These are phyloP conservation scores for Megathymus violae DNA, from an alignment of 1,140 invertebrate species.

Conservation along the genomic window DNA sequence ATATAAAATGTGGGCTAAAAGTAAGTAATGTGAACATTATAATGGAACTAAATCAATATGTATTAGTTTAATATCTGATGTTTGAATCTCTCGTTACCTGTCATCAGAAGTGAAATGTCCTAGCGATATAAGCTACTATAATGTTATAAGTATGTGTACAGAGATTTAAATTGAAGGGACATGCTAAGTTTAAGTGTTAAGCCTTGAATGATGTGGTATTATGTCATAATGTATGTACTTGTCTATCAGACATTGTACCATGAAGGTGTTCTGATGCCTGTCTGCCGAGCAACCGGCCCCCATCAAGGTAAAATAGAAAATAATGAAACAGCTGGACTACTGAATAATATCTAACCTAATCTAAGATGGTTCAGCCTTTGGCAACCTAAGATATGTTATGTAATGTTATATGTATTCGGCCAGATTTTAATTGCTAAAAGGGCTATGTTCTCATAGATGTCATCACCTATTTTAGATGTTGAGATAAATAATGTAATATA, in stretches of 20 bases:
- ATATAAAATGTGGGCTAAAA: neutral
- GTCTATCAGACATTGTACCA: neutral
- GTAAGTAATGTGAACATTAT: slow-evolving; percentile 10
- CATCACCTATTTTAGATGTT: slow-evolving; percentile 33
- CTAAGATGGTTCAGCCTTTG: slow-evolving; percentile 3
- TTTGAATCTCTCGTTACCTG: slow-evolving; percentile 29
- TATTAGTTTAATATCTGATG: slow-evolving; percentile 25
- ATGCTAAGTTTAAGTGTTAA: slow-evolving; percentile 15
- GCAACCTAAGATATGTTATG: slow-evolving; percentile 1
- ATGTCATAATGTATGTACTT: neutral
- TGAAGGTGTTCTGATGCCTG: slow-evolving; percentile 24
- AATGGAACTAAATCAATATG: neutral
- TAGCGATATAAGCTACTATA: slow-evolving; percentile 12
- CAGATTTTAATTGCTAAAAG: slow-evolving; percentile 4
- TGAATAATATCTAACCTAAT: neutral
- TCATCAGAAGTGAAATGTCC: slow-evolving; percentile 9
- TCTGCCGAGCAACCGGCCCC: slow-evolving; percentile 4
- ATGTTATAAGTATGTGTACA: slow-evolving; percentile 30
- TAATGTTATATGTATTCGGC: slow-evolving; percentile 13
- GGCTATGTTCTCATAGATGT: slow-evolving; percentile 8
- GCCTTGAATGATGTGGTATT: slow-evolving; percentile 9
- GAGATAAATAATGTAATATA: slow-evolving; percentile 49
- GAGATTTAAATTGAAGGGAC: slow-evolving; percentile 16
- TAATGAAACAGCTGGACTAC: neutral
- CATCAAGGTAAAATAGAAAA: neutral